Percentiles rank a stretch among this genome's conserved stretches.
phyloP scores from a whole-genome alignment of 2,797 vertebrate species.

The Coendou prehensilis region DNA sequence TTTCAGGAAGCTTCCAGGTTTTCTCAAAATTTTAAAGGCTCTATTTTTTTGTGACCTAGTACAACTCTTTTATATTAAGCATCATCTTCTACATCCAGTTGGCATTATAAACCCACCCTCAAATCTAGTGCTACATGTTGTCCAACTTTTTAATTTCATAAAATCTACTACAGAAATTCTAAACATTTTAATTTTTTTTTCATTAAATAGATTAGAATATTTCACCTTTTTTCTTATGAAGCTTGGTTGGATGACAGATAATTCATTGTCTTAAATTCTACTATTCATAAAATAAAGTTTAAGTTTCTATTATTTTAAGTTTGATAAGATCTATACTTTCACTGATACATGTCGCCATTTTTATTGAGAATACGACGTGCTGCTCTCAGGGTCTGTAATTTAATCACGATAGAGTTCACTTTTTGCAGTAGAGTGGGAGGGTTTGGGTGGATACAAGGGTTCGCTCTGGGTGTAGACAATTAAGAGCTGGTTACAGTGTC shows the following conservation, averaged over 20 bases:
- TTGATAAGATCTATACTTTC: background rate
- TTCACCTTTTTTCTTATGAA: conserved; percentile 32
- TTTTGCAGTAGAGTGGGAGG: background rate
- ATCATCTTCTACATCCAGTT: background rate
- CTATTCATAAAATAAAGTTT: conserved; percentile 14
- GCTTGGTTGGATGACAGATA: background rate
- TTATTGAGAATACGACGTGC: background rate
- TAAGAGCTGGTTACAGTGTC: background rate
- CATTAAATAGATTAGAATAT: conserved; percentile 1
- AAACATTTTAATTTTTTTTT: conserved; percentile 15
- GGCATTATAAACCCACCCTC: background rate
- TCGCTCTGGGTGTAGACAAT: background rate
- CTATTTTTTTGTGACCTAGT: conserved; percentile 23
- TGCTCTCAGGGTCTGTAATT: background rate
- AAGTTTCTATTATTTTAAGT: background rate
- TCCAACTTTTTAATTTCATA: background rate
- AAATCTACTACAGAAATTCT: background rate
- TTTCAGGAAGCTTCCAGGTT: conserved; percentile 42
- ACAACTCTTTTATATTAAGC: background rate
- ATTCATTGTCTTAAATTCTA: background rate
- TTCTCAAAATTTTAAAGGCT: conserved; percentile 58
- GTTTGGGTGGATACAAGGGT: background rate
- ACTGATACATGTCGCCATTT: background rate
- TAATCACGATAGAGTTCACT: background rate
- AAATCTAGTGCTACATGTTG: background rate